A percentile compares a stretch with the other conserved stretches of the same genome.
Evolutionary conservation across 1,140 invertebrate species (phyloP).

Genomic region (Bombus affinis): DNA sequence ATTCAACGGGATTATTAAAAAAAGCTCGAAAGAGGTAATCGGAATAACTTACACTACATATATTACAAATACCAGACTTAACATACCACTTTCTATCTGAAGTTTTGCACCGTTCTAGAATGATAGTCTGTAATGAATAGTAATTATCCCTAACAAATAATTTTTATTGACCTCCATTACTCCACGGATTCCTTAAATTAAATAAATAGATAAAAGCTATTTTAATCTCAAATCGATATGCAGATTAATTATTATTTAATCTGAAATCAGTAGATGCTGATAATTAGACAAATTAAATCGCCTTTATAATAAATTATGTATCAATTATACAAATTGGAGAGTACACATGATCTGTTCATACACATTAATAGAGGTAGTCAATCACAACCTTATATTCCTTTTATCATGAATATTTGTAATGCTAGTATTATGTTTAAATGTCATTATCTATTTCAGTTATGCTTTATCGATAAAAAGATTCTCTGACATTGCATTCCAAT

Average conservation of each 20-base stretch:
- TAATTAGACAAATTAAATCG: background rate
- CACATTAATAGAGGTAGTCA: background rate
- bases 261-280: background rate
- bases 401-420: conserved; percentile 15
- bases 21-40: background rate
- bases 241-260: background rate
- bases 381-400: background rate
- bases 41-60: background rate
- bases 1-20: background rate
- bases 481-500: background rate
- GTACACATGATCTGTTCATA: background rate
- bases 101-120: background rate
- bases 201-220: background rate
- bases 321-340: conserved; percentile 25
- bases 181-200: background rate
- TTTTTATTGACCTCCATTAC: background rate
- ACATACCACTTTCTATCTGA: background rate
- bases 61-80: conserved; percentile 16
- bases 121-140: background rate
- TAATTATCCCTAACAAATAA: conserved; percentile 18
- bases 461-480: conserved; percentile 3
- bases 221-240: background rate
- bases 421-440: background rate
- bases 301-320: background rate
- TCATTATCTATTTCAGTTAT: background rate